Evolutionary conservation across 2,113 vertebrate genomes (phyloP).

Genomic region (Oryzias melastigma): DNA sequence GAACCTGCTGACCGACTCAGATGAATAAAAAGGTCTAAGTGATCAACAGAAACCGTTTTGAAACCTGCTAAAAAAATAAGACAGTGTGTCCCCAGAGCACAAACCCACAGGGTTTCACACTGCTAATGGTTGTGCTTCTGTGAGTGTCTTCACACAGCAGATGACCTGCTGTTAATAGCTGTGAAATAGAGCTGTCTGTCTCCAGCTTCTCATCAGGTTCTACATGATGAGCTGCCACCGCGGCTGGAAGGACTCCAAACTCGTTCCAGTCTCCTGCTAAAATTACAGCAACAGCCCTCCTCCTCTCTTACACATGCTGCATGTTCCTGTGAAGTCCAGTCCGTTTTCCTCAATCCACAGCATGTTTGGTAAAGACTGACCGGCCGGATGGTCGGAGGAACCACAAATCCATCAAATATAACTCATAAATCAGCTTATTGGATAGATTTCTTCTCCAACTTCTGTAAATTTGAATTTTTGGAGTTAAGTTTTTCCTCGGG

Average conservation of each 20-base stretch:
- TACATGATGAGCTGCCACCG: not conserved
- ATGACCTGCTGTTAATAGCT: slow-evolving; percentile 14
- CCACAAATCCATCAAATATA: too few relatives aligned
- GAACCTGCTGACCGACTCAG: too few relatives aligned
- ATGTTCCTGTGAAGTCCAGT: not conserved
- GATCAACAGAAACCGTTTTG: too few relatives aligned
- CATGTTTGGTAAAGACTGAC: too few relatives aligned
- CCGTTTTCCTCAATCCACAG: not conserved
- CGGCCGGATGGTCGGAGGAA: too few relatives aligned
- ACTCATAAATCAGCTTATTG: too few relatives aligned
- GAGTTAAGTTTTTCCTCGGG: not conserved
- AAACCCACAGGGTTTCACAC: not conserved
- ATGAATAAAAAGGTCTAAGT: too few relatives aligned
- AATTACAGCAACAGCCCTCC: not conserved
- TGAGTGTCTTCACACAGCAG: not conserved
- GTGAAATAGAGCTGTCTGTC: slow-evolving; percentile 24
- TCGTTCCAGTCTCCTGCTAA: slow-evolving; percentile 4
- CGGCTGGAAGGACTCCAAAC: not conserved
- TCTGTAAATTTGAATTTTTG: not conserved
- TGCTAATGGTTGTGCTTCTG: not conserved
- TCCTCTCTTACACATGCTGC: not conserved
- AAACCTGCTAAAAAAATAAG: too few relatives aligned
- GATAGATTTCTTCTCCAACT: too few relatives aligned
- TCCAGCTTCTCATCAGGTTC: slow-evolving; percentile 10
- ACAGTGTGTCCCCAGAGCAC: too few relatives aligned